Base-by-base conservation (phyloP, 2,797 vertebrate species). In the Selene dorsalis region DNA sequence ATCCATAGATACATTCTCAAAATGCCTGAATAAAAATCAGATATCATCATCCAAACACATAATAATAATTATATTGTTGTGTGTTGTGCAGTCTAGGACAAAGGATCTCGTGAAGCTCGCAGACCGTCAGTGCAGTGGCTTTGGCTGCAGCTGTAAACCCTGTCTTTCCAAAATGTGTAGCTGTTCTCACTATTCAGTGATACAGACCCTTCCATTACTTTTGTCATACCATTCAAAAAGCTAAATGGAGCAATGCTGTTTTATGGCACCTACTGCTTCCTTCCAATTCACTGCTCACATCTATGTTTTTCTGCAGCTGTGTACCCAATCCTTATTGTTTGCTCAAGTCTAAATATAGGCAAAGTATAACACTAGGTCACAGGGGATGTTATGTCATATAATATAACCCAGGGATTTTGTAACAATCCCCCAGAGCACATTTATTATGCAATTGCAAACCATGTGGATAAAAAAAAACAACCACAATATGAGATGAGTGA, bases 351-450 rank as follows among this genome's bases (percentile, higher is more conserved):
- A n/a, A 58, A 59, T 72, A 73, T 52, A 52, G 2, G 68, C 66
- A 50, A 39, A 41, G 59, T 32, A 70, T 22, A 48, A 58, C 69
- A 63, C 18, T 24, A 7, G 57, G 17, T 76, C 68, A 60, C 32
- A 26, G 14, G 74, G 63, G 77, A 69, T 48, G 22, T 53, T 55
- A 32, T 70, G 70, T 53, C 77, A 67, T 63, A 60, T 53, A 24
- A 50, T 64, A 53, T 69, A 43, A 48, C 35, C 38, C n/a, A 58
- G 43, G 64, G 67, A 52, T 35, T 76, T 69, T 73, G 24, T 20
- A 62, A 55, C 10, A n/a, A 70, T 73, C 0, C 24, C 58, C 61
- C 50, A 57, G 52, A 69, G 69, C 14, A 68, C 39, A 2, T 73
- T 48, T 50, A 59, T 61, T 70, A 56, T 3, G 0, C 16, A 74